Evolutionary conservation across 1,140 invertebrate species (phyloP), one percentile per base, ranked within the genome.

Genomic region (Brachionus angularis): DNA sequence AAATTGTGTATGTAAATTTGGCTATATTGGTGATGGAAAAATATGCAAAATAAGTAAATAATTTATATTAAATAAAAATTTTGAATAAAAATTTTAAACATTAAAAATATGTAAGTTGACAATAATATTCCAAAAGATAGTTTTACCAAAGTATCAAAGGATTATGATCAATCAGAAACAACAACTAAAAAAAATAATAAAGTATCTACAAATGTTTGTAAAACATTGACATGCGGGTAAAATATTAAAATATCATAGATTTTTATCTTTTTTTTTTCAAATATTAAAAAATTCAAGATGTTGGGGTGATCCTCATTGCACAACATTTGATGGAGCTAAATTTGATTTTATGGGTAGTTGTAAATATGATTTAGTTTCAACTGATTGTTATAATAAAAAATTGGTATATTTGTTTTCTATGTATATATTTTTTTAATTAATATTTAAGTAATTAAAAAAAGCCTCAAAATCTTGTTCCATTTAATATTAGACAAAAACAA

Each of bases 321-420:
- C 47, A 10, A 50, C 42, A 34, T 67, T 67, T 47, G 62, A 67
- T 47, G 33, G 29, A 25, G 29, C 27, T 3, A 31, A 46, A 18
- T 67, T 47, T 36, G 42, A 46, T 34, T 67, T 67, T 36, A 46
- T 67, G 39, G 62, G 62, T 34, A 29, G 29, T 25, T 67, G 62
- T 18, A 67, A 67, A 50, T 67, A 67, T 27, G 62, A 67, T 36
- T 46, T 67, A n/a, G 42, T 67, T n/a, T 29, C 62, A 23, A 67
- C 62, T 23, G 42, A 67, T 34, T 67, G 62, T 18, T 12, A 34
- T 5, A 67, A 67, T 5, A 27, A 46, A 47, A 29, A n/a, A n/a
- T 8, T 67, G 2, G 62, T 67, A 67, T 21, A 10, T 44, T 25
- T 46, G 25, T 31, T 61, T 36, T 55, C 7, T n/a, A n/a, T n/a